Evolutionary conservation across 2,113 vertebrate species (phyloP), one percentile per base, ranked within the genome.

Genomic region (Anolis sagrei): DNA sequence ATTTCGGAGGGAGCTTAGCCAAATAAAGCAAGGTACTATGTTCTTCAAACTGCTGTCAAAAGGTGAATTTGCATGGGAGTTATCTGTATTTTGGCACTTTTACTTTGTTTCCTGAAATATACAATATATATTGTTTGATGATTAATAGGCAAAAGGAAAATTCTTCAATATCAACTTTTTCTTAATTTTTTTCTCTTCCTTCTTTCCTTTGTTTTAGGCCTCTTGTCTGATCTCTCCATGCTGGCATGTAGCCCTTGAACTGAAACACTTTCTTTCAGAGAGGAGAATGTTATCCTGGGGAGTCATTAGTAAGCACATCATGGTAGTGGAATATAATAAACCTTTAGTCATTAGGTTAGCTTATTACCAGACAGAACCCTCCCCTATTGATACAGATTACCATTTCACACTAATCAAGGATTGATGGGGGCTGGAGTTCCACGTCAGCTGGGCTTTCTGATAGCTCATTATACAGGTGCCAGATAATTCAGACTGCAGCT

Each of bases 401-500:
- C 86, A 80, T 83, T 80, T 86, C 90, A 90, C 78, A 86, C 86
- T 85, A 76, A 88, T 83, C 75, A 88, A 92, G 68, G 66, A 87
- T 88, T 34, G 84, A 79, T 27, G 81, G 58, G 81, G 91, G 82
- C 88, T 86, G 91, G 90, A 94, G 88, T 81, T 82, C 84, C 70
- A 58, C 90, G 27, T 69, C 89, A 79, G 93, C 93, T 94, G 93
- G 89, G 79, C 36, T 89, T 88, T 90, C 87, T 88, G 93, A 93
- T 93, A 93, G 93, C 81, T 94, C 93, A 89, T 87, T 91, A 89
- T 92, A 87, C 91, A 94, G 91, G 83, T 92, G 90, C 81, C 68
- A 90, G 94, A 90, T 89, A 87, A 86, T 92, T 92, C 89, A 93
- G 91, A 92, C 88, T 92, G 90, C 86, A 92, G 85, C 92, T 94